Conservation (phyloP, 2,888 invertebrate genomes). For the Acanthosepion pharaonis region DNA sequence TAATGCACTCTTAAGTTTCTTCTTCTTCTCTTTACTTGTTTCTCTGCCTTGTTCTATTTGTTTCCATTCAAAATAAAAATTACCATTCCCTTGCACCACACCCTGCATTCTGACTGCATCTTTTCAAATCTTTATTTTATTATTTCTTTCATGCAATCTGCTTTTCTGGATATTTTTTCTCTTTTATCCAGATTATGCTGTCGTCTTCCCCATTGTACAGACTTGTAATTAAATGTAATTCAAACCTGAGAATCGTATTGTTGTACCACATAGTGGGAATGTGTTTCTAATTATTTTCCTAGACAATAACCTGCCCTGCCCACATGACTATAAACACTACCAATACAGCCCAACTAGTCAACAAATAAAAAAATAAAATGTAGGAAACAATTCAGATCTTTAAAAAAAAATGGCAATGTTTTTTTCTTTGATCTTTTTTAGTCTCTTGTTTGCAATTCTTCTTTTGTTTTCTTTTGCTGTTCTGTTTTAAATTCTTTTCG, state of each 20-base stretch:
- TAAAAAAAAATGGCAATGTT: background rate
- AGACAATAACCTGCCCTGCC: background rate
- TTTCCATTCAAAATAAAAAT: background rate
- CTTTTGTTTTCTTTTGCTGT: no score
- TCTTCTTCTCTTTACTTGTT: background rate
- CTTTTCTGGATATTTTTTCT: background rate
- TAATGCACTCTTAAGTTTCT: background rate
- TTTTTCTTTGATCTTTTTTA: background rate
- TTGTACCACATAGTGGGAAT: background rate
- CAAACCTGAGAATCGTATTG: slow-evolving; percentile 5
- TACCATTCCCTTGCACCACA: background rate
- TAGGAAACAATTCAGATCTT: background rate
- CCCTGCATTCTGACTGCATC: background rate
- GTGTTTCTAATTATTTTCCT: slow-evolving; percentile 33
- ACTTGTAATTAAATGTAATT: slow-evolving; percentile 33
- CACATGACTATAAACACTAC: background rate
- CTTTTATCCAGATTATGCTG: background rate
- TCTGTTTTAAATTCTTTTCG: no score
- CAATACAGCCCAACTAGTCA: background rate
- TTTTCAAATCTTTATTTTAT: background rate
- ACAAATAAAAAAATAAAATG: background rate
- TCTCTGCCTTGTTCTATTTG: background rate
- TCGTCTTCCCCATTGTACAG: background rate
- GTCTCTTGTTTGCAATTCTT: background rate
- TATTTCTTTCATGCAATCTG: background rate